Base-by-base conservation (phyloP, 1,140 invertebrate species). In the Ectropis grisescens region DNA sequence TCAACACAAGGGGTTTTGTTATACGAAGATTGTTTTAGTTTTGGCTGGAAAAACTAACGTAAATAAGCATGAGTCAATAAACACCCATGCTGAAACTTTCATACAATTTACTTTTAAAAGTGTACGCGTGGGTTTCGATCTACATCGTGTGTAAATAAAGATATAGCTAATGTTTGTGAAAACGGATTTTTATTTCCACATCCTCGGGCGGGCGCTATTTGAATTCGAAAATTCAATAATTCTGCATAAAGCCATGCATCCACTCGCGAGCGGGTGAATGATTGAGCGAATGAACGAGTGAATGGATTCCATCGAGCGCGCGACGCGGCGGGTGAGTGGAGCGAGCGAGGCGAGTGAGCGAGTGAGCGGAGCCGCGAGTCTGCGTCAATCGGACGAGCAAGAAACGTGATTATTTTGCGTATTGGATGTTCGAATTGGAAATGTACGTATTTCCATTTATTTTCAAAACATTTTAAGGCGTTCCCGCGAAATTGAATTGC, bases 191-290 rank as follows among this genome's bases (percentile, higher is more conserved):
- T 47, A 50, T 55, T 40, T 43, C 22, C 33, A 29, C 11, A 26
- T 2, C 2, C 10, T 39, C 26, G 19, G 13, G 33, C 39, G 15
- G 29, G 25, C 37, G 43, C 43, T 49, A 47, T 49, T 51, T 37
- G 47, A 36, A 49, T 52, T 42, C 35, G 45, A 39, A 54, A 57
- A 58, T 52, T 55, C 56, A 55, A 58, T 58, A 58, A 58, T 58
- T 58, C 48, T 55, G 51, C 50, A 58, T 58, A 58, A 58, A 58
- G 52, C 37, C 43, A 43, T 55, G 55, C 47, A 54, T 46, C 51
- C 45, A 48, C 56, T 51, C 42, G 37, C 47, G 37, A 38, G 40
- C 36, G 24, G 39, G 30, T 58, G 45, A 58, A 41, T 58, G 51
- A 58, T 55, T 49, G 56, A 49, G 47, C 47, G 56, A 52, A 48